phyloP scores from a whole-genome alignment of 2,113 vertebrate genomes.

The Pantherophis guttatus region DNA sequence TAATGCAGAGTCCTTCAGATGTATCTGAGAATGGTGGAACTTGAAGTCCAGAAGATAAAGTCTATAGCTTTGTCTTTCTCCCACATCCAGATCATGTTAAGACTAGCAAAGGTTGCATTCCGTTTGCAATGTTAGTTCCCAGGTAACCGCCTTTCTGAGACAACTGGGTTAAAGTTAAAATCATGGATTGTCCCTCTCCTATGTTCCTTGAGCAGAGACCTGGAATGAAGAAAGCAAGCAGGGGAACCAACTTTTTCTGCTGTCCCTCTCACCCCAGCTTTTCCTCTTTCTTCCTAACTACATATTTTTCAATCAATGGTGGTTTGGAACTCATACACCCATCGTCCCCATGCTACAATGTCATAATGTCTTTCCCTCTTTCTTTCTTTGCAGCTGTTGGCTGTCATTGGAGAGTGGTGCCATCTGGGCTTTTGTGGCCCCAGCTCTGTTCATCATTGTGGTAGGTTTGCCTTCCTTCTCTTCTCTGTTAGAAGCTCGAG shows the following conservation, averaged over 20 bases:
- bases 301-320: not conserved
- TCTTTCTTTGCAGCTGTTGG: slow-evolving; percentile 84
- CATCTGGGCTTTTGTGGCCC: slow-evolving; percentile 98
- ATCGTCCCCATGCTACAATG: no score
- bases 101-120: not conserved
- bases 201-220: not conserved
- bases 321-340: not conserved
- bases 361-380: not conserved
- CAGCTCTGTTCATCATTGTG: slow-evolving; percentile 88
- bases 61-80: fast-evolving
- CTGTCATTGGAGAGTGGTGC: slow-evolving; percentile 84
- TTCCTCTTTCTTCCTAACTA: not conserved
- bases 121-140: not conserved
- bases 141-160: not conserved
- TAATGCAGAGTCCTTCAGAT: not conserved
- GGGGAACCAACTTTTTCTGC: not conserved
- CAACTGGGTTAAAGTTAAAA: not conserved
- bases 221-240: not conserved
- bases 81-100: not conserved
- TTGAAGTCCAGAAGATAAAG: not conserved
- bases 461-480: slow-evolving; percentile 66
- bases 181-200: not conserved
- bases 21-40: not conserved
- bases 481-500: not conserved
- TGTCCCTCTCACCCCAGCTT: not conserved